Percentiles rank a stretch among this genome's conserved stretches.
These are phyloP conservation scores for Sakesphorus luctuosus DNA, from an alignment of 2,113 vertebrate species.

Conservation along the genomic window DNA sequence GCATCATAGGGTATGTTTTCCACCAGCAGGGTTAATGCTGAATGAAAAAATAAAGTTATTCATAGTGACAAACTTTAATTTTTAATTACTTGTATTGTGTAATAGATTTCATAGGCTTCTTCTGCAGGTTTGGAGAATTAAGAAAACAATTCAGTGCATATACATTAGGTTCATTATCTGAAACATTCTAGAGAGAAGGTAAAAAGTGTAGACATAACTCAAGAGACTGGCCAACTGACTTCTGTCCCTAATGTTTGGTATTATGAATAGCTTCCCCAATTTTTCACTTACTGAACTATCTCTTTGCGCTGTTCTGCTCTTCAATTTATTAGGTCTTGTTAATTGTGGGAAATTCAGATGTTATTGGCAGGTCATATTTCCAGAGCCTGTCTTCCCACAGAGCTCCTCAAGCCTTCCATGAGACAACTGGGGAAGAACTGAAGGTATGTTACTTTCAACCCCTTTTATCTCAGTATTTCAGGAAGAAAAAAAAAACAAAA, in stretches of 20 bases:
- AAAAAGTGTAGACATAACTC: background rate
- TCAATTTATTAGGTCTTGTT: background rate
- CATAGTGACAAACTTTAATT: background rate
- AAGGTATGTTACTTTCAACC: background rate
- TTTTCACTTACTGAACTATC: background rate
- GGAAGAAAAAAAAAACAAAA: background rate
- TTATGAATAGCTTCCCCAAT: background rate
- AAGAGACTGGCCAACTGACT: background rate
- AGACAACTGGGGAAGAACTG: background rate
- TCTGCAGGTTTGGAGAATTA: background rate
- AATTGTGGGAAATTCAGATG: background rate
- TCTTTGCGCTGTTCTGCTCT: background rate
- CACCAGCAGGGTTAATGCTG: background rate
- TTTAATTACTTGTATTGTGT: background rate
- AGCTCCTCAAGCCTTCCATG: background rate
- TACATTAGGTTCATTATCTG: background rate
- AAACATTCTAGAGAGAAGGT: background rate
- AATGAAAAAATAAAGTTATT: background rate
- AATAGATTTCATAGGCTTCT: background rate
- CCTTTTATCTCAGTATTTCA: background rate
- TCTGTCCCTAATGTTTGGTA: background rate
- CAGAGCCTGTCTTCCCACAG: background rate
- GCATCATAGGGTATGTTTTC: background rate
- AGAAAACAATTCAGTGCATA: background rate
- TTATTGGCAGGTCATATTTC: background rate